Base-by-base conservation (phyloP, 2,797 vertebrate genomes). In the Chaenodraco wilsoni region DNA sequence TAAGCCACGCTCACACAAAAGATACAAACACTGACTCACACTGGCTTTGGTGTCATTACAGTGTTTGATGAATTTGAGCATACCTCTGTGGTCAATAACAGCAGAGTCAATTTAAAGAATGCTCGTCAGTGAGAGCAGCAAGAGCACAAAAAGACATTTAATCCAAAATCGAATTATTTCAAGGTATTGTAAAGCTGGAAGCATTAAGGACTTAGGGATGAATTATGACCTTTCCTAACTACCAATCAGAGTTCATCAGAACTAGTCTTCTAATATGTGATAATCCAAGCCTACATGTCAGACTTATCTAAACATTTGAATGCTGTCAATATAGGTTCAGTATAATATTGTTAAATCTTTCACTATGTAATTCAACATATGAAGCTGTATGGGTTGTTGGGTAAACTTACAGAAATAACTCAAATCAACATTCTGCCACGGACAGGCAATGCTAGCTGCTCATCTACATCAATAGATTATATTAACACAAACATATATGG, bases 91-190 rank as follows among this genome's bases (percentile, higher is more conserved):
- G 49, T 70, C 66, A 59, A 23, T 62, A 82, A 65, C 50, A 45
- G 40, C 14, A 16, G 3, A 31, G 57, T 71, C 65, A 33, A 58
- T 70, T 67, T 56, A 65, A 61, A 58, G 51, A 71, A n/a, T 55
- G 50, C 54, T n/a, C 49, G 69, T 56, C 48, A 62, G 64, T 70
- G 40, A 51, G n/a, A 43, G 60, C 44, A 46, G 44, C 40, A 48
- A 33, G 23, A n/a, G 16, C 21, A 43, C 23, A 12, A 45, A 17
- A 46, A 63, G 17, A 21, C 27, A 62, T 41, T 58, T 15, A 21
- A 59, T 62, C 31, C 59, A 46, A 64, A 23, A 23, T 5, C 16
- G 27, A 51, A 2, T 16, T 2, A 33, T 56, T 48, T 44, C 27
- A 21, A 15, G 31, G 44, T 48, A 12, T 11, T 37, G 27, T 55